These are phyloP conservation scores for Sitophilus oryzae DNA, from an alignment of 1,140 invertebrate species.

Conservation along the genomic window DNA sequence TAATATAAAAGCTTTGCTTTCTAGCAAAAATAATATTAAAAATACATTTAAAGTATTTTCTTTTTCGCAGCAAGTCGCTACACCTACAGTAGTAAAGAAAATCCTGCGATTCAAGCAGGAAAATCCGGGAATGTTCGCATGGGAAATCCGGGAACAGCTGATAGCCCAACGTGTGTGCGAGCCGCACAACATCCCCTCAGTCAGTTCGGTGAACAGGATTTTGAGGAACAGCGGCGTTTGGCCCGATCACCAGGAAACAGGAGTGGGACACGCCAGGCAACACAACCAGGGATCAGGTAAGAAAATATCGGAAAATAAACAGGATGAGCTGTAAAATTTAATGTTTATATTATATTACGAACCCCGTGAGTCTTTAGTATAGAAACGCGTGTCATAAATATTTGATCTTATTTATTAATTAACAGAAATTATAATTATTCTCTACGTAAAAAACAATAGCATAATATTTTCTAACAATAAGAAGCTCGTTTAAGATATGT, in stretches of 20 bases:
- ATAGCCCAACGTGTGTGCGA: slow-evolving; percentile 80
- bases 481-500: too few species aligned
- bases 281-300: slow-evolving; percentile 6
- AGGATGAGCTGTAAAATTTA: too few species aligned
- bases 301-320: too few species aligned
- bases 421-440: not conserved
- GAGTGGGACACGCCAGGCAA: not conserved
- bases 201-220: slow-evolving; percentile 92
- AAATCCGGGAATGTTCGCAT: slow-evolving; percentile 85
- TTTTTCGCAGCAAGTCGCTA: slow-evolving; percentile 80
- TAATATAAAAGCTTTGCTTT: slow-evolving; percentile 15
- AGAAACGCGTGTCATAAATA: too few species aligned
- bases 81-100: slow-evolving; percentile 86
- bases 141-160: slow-evolving; percentile 86
- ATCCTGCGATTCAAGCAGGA: slow-evolving; percentile 86
- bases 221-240: slow-evolving; percentile 76
- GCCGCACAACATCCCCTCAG: slow-evolving; percentile 81
- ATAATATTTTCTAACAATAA: too few species aligned
- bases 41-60: not conserved
- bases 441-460: too few species aligned
- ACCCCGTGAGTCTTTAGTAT: too few species aligned
- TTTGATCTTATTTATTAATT: not conserved
- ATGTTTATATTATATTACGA: too few species aligned
- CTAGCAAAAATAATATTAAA: not conserved
- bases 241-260: slow-evolving; percentile 42